Percentiles rank a stretch among this genome's conserved stretches.
phyloP scores from a whole-genome alignment of 2,113 vertebrate genomes.

The Brienomyrus longianalis region DNA sequence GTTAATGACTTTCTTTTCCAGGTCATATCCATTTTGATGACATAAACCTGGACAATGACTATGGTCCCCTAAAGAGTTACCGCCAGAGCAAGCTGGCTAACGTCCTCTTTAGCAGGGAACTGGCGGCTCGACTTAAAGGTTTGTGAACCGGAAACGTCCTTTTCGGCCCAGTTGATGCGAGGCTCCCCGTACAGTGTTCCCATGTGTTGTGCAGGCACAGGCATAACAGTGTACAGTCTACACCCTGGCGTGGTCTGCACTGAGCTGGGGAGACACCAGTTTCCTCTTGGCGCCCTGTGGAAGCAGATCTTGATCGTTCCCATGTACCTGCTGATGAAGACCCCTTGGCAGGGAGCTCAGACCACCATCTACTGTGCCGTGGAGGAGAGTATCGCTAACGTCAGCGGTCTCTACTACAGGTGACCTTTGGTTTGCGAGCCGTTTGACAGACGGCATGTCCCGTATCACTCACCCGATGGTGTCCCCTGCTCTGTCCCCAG shows the following conservation, averaged over 20 bases:
- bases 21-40: constrained; percentile 61
- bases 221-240: constrained; percentile 55
- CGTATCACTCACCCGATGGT: not conserved
- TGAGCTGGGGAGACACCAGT: constrained; percentile 51
- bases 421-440: constrained; percentile 7
- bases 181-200: not conserved
- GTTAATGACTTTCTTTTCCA: constrained; percentile 17
- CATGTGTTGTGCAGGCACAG: constrained; percentile 38
- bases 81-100: constrained; percentile 64
- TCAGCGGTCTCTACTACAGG: constrained; percentile 63
- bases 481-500: constrained; percentile 32
- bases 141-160: not conserved
- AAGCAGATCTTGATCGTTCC: constrained; percentile 27
- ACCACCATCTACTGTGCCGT: constrained; percentile 61
- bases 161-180: not conserved
- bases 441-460: no score
- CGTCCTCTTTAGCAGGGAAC: constrained; percentile 55
- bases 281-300: constrained; percentile 38
- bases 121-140: constrained; percentile 57
- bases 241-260: constrained; percentile 62
- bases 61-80: constrained; percentile 45
- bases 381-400: constrained; percentile 47
- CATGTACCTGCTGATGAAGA: constrained; percentile 46
- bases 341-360: constrained; percentile 51
- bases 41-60: constrained; percentile 55